Base-by-base conservation (phyloP, 1,140 invertebrate species). In the Drosophila subpulchrella region DNA sequence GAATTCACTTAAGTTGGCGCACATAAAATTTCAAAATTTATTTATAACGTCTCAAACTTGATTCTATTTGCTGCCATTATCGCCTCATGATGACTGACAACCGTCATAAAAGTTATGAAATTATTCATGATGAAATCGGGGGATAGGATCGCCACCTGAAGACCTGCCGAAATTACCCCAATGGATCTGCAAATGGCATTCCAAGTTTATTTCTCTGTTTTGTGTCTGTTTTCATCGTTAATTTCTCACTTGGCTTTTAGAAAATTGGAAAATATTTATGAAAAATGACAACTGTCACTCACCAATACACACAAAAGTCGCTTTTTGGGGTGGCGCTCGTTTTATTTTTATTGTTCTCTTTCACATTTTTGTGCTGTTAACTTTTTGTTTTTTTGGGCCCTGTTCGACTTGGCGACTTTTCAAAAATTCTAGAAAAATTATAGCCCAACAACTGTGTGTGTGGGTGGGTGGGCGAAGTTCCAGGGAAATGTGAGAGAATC, bases 341-440 rank as follows among this genome's bases (percentile, higher is more conserved):
- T 57, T 54, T 80, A 65, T 62, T 81, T 66, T 73, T 76, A 54
- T 84, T 83, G 54, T 70, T 75, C 34, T 65, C 44, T 63, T 42
- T 58, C 59, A 42, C 27, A 30, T 15, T 46, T 55, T 56, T 54
- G 17, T 51, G 56, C 42, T 56, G 34, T 65, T 63, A 27, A 41
- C 55, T 44, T 38, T 27, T 42, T 65, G 15, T 42, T 59, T 41
- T 53, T 61, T 51, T 55, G 56, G 59, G 58, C 70, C 61, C 74
- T 84, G 81, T 67, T 85, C 82, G 82, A 86, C 78, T 86, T 86
- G 82, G 78, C 78, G 71, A 66, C 71, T 86, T 86, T 82, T 86
- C 82, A 81, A 83, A 79, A 63, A 67, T 78, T 71, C 75, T 76
- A 46, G 15, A 47, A 51, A 83, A 86, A 86, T 88, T 79, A 88